Evolutionary conservation across 2,888 invertebrate species (phyloP), one percentile per base, ranked within the genome.

Genomic region (Osedax frankpressi): DNA sequence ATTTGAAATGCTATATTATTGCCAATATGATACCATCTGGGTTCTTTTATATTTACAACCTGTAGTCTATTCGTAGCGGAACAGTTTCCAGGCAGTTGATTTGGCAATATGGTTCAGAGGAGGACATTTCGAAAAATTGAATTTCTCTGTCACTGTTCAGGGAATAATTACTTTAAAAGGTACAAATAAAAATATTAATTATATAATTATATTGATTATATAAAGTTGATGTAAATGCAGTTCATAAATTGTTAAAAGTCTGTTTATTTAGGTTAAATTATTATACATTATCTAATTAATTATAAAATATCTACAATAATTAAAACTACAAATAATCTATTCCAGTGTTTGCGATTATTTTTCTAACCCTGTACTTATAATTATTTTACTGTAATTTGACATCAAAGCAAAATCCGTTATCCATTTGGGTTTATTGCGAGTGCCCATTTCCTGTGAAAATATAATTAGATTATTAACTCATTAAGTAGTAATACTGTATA

Each of bases 71-170:
- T 72, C 81, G 81, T 25, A 85, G 78, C 3, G 85, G 84, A 0
- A 84, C 83, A 19, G 83, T 83, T 74, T 83, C 82, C 62, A 85
- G 75, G 27, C 83, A 81, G 77, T 81, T 82, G 73, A 85, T 82
- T 78, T 84, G 84, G 76, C 84, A 84, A 77, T 84, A 84, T 2
- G 84, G 83, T 71, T 84, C 83, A 78, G 83, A 83, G n/a, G 84
- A 83, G 26, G 84, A 83, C 73, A 83, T 75, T 76, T 85, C 85
- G 79, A 83, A 85, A 77, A 85, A 84, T 79, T 84, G 84, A 26
- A 85, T 81, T 75, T 85, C 85, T 75, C 84, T 77, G 75, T 85
- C 84, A 30, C 84, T 84, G 79, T n/a, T n/a, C n/a, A n/a, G n/a
- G n/a, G n/a, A n/a, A n/a, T n/a, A 63, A 79, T 79, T 71, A 63